These are phyloP conservation scores for Crenichthys baileyi DNA, from an alignment of 2,797 vertebrate genomes.

Conservation along the genomic window DNA sequence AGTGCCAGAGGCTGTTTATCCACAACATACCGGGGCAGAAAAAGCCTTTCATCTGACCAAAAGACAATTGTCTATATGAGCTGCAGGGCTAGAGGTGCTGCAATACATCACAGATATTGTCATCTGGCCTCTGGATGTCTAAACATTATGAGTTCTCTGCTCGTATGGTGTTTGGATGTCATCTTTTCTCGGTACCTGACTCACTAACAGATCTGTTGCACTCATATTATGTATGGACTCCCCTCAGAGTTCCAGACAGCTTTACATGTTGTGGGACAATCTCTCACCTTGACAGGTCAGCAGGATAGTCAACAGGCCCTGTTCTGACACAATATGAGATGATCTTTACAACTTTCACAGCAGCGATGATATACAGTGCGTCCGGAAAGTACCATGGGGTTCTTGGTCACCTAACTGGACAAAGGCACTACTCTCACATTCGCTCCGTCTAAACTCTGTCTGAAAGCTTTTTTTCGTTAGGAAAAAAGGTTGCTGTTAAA, in stretches of 20 bases:
- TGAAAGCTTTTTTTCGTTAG: too few relatives aligned
- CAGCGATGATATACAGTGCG: neutral
- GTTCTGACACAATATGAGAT: neutral
- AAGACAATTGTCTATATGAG: constrained; percentile 30
- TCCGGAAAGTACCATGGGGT: too few relatives aligned
- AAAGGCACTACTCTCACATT: too few relatives aligned
- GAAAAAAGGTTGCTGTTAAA: too few relatives aligned
- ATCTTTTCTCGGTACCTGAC: constrained; percentile 20
- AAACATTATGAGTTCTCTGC: constrained; percentile 26
- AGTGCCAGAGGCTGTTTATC: constrained; percentile 71
- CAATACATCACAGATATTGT: constrained; percentile 43
- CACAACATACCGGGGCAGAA: constrained; percentile 49
- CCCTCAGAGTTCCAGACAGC: constrained; percentile 42
- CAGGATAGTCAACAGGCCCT: constrained; percentile 35
- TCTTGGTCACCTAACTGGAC: too few relatives aligned
- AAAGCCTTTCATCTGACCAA: constrained; percentile 42
- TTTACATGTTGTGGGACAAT: constrained; percentile 37
- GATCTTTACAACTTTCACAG: neutral
- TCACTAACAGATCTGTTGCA: constrained; percentile 15
- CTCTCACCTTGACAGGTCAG: constrained; percentile 55
- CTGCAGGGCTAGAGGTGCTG: constrained; percentile 24
- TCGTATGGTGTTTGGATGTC: constrained; percentile 31
- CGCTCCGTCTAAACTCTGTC: too few relatives aligned
- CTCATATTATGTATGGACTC: constrained; percentile 2
- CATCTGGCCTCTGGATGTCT: constrained; percentile 20